Conservation (phyloP, 2,888 invertebrate genomes). For the Fabriciana adippe region DNA sequence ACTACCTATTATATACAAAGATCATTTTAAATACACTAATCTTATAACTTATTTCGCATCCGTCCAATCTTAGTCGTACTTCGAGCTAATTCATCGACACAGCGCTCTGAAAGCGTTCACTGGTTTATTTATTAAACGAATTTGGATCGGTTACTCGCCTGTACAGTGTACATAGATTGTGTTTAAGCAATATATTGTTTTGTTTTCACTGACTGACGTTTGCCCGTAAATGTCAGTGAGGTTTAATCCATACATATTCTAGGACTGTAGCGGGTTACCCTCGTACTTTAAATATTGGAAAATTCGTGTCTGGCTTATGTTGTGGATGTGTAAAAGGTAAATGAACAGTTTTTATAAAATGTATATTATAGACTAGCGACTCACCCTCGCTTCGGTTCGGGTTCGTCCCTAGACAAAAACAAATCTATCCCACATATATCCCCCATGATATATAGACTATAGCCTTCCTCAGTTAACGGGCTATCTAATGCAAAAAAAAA, state of each 20-base stretch:
- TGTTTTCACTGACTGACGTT: slow-evolving; percentile 1
- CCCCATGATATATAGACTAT: no score
- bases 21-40: neutral
- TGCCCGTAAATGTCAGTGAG: neutral
- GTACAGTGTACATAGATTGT: slow-evolving; percentile 14
- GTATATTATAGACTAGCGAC: no score
- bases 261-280: neutral
- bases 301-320: no score
- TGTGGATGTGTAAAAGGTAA: no score
- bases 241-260: neutral
- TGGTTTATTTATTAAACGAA: slow-evolving; percentile 44
- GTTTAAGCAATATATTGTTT: slow-evolving; percentile 1
- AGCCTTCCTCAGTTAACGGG: no score
- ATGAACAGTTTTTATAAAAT: no score
- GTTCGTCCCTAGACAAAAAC: no score
- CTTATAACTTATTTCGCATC: slow-evolving; percentile 21
- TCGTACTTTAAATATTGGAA: neutral
- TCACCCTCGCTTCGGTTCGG: no score
- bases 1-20: neutral
- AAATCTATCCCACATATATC: no score
- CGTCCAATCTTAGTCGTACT: slow-evolving; percentile 28
- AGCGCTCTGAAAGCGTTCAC: slow-evolving; percentile 43
- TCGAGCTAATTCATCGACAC: slow-evolving; percentile 45
- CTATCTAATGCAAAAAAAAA: no score
- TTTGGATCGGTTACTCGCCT: slow-evolving; percentile 33